These are phyloP conservation scores for Lordiphosa collinella DNA, from an alignment of 1,140 invertebrate species.

Conservation along the genomic window DNA sequence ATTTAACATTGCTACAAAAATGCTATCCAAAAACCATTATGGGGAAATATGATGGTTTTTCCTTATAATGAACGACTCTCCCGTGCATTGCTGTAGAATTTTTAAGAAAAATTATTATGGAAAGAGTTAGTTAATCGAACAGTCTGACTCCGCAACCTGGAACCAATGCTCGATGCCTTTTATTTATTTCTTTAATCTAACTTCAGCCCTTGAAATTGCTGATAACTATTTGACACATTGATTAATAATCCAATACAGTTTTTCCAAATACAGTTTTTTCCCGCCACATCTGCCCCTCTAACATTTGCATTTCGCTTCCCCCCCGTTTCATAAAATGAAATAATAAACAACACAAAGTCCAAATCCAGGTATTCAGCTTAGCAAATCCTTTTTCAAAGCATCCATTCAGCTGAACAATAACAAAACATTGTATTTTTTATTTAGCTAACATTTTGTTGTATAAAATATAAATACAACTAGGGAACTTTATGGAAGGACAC, in stretches of 20 bases:
- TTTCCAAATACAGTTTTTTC: not conserved
- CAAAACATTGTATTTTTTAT: slow-evolving; percentile 52
- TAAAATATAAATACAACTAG: slow-evolving; percentile 48
- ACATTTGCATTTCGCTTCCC: slow-evolving; percentile 4
- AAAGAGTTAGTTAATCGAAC: too few relatives aligned
- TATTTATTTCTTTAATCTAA: too few relatives aligned
- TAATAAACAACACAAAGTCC: slow-evolving; percentile 20
- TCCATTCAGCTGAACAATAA: slow-evolving; percentile 67
- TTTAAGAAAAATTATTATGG: too few relatives aligned
- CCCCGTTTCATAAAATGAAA: not conserved
- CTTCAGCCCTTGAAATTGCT: not conserved
- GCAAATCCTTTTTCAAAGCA: slow-evolving; percentile 68
- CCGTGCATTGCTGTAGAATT: too few relatives aligned
- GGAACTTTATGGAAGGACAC: slow-evolving; percentile 51
- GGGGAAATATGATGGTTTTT: too few relatives aligned
- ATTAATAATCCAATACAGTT: slow-evolving; percentile 3
- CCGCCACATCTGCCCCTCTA: too few relatives aligned
- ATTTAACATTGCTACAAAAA: too few relatives aligned
- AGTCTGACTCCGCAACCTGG: too few relatives aligned
- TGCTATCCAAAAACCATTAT: too few relatives aligned
- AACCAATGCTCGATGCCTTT: too few relatives aligned
- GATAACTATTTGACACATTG: slow-evolving; percentile 5
- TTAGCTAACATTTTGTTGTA: slow-evolving; percentile 29
- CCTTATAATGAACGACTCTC: too few relatives aligned
- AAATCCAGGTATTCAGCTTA: slow-evolving; percentile 65